Evolutionary conservation across 2,888 invertebrate species (phyloP).

Genomic region (Drosophila pseudotalamancana): DNA sequence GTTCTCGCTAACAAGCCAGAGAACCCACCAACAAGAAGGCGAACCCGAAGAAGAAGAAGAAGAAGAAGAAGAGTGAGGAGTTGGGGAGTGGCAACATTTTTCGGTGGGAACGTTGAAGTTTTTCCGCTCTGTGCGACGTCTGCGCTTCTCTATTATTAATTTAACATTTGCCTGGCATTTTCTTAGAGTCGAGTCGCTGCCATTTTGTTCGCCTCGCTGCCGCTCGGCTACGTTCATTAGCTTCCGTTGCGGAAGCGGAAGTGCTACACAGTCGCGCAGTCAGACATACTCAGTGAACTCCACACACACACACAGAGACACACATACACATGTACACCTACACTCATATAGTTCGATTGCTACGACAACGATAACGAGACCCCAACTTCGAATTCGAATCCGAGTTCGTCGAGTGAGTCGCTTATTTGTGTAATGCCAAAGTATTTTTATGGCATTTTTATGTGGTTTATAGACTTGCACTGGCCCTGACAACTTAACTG

Average conservation of each 20-base stretch:
- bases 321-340: not conserved
- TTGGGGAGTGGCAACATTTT: constrained; percentile 30
- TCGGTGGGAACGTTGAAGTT: constrained; percentile 35
- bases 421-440: constrained; percentile 49
- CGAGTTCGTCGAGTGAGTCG: constrained; percentile 44
- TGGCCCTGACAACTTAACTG: constrained; percentile 17
- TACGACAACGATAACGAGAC: constrained; percentile 37
- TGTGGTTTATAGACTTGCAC: constrained; percentile 33
- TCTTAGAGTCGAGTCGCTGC: constrained; percentile 49
- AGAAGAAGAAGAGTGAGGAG: not conserved
- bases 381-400: constrained; percentile 43
- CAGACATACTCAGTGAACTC: constrained; percentile 69
- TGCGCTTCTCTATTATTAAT: constrained; percentile 67
- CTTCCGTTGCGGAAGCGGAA: constrained; percentile 77
- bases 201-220: constrained; percentile 50
- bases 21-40: too few species aligned
- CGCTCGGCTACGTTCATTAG: constrained; percentile 65
- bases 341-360: constrained; percentile 42
- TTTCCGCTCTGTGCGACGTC: constrained; percentile 47
- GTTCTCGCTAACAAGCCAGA: constrained; percentile 12
- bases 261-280: constrained; percentile 76
- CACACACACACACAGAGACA: constrained; percentile 23
- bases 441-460: constrained; percentile 57
- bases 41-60: not conserved
- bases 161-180: constrained; percentile 66